Evolutionary conservation across 2,113 vertebrate genomes (phyloP).

Genomic region (Catharus minimus): DNA sequence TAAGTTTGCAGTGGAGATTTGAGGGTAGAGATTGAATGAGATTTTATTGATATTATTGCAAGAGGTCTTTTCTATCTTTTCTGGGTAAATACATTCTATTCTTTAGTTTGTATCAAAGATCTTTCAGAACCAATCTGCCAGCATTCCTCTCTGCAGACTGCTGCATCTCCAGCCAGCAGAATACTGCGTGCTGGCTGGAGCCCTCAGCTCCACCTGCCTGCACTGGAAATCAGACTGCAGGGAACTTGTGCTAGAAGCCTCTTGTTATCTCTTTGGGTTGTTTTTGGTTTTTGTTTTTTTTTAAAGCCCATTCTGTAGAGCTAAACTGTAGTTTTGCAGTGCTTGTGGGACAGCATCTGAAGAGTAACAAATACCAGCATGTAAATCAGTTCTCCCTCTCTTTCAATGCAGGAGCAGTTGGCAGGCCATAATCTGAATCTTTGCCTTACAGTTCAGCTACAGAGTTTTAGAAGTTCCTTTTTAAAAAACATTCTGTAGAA

Average conservation of each 20-base stretch:
- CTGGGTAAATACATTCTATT: not conserved
- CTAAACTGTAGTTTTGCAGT: not conserved
- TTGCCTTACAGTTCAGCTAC: not conserved
- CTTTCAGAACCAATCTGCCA: not conserved
- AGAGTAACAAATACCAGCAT: not conserved
- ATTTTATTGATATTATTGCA: not conserved
- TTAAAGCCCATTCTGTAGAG: not conserved
- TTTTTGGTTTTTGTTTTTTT: not conserved
- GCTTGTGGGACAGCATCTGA: not conserved
- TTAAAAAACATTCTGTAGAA: not conserved
- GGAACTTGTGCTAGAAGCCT: not conserved
- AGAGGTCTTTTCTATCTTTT: not conserved
- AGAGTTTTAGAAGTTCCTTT: not conserved
- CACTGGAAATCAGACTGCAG: not conserved
- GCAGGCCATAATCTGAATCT: not conserved
- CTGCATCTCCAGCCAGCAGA: conserved; percentile 34
- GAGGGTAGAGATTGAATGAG: not conserved
- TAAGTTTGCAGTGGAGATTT: not conserved
- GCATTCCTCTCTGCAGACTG: not conserved
- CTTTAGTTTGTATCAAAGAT: not conserved
- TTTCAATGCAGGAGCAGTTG: not conserved
- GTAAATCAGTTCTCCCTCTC: not conserved
- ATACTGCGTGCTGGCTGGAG: not conserved
- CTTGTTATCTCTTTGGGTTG: not conserved
- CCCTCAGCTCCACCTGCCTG: conserved; percentile 40